phyloP scores from a whole-genome alignment of 2,797 vertebrate genomes.

The Esox lucius region DNA sequence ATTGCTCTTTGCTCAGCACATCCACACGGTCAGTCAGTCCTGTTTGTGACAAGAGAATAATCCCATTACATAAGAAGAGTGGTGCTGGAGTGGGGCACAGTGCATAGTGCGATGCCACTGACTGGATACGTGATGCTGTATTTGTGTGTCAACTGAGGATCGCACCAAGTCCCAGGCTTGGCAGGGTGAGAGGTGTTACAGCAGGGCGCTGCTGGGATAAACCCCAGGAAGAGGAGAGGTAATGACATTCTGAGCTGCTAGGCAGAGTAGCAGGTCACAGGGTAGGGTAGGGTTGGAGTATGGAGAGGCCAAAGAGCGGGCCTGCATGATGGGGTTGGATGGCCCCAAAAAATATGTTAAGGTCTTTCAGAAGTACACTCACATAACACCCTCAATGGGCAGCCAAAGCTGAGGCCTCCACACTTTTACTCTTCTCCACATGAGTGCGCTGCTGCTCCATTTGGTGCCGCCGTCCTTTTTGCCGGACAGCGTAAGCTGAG shows the following conservation, averaged over 20 bases:
- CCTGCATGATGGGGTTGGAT: not conserved
- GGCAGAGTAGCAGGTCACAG: not conserved
- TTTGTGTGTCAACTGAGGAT: slow-evolving; percentile 42
- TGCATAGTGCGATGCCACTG: not conserved
- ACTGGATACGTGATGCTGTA: not conserved
- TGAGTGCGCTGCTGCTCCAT: too few species aligned
- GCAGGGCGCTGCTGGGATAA: slow-evolving; percentile 9
- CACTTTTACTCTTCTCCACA: too few species aligned
- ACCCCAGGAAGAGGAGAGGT: slow-evolving; percentile 8
- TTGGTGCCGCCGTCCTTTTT: too few species aligned
- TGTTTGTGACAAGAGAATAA: slow-evolving; percentile 15
- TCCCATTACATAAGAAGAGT: slow-evolving; percentile 43
- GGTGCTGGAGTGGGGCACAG: not conserved
- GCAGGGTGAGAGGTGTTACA: slow-evolving; percentile 11
- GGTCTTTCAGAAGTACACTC: not conserved
- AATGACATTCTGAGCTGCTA: slow-evolving; percentile 10
- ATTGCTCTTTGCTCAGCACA: not conserved
- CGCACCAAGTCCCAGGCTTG: slow-evolving; percentile 36
- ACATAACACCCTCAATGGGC: too few species aligned
- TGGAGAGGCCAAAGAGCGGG: not conserved
- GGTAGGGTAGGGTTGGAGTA: not conserved
- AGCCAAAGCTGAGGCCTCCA: too few species aligned
- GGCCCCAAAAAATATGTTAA: too few species aligned
- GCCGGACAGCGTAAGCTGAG: too few species aligned
- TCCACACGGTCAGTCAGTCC: not conserved